Percentiles rank a stretch among this genome's conserved stretches.
Evolutionary conservation across 2,888 invertebrate genomes (phyloP).

Genomic region (Seira ritae): DNA sequence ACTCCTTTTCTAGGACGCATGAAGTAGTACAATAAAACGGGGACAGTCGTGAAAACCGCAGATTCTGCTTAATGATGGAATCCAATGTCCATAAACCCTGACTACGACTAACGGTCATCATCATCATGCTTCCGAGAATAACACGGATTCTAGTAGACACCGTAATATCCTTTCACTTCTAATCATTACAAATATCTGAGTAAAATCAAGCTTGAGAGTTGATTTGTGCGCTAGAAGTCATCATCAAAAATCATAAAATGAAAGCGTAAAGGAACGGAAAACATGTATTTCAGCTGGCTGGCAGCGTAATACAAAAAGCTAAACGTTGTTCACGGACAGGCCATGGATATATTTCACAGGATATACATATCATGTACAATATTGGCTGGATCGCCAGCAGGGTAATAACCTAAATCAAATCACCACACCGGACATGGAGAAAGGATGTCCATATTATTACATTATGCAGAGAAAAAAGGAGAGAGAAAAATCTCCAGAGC

Average conservation of each 20-base stretch:
- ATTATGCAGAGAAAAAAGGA: slow-evolving; percentile 53
- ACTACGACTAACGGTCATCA: slow-evolving; percentile 44
- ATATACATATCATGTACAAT: too few relatives aligned
- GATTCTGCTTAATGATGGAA: slow-evolving; percentile 64
- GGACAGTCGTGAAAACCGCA: slow-evolving; percentile 62
- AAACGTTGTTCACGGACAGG: neutral
- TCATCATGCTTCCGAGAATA: neutral
- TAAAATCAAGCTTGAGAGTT: too few relatives aligned
- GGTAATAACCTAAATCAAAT: slow-evolving; percentile 50
- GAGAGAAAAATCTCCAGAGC: neutral
- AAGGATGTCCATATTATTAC: slow-evolving; percentile 56
- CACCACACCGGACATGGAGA: slow-evolving; percentile 35
- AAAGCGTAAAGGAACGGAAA: slow-evolving; percentile 14
- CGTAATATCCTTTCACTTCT: neutral
- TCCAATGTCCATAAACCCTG: slow-evolving; percentile 62
- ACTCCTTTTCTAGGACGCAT: slow-evolving; percentile 39
- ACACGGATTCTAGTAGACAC: neutral
- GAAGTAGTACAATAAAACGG: slow-evolving; percentile 24
- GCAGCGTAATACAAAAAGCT: neutral
- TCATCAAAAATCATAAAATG: slow-evolving; percentile 35
- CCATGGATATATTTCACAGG: too few relatives aligned
- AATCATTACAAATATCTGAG: neutral
- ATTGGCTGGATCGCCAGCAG: neutral
- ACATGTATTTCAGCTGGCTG: neutral
- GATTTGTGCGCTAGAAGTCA: neutral